These are phyloP conservation scores for Lycodopsis pacificus DNA, from an alignment of 2,797 vertebrate species.

Conservation along the genomic window DNA sequence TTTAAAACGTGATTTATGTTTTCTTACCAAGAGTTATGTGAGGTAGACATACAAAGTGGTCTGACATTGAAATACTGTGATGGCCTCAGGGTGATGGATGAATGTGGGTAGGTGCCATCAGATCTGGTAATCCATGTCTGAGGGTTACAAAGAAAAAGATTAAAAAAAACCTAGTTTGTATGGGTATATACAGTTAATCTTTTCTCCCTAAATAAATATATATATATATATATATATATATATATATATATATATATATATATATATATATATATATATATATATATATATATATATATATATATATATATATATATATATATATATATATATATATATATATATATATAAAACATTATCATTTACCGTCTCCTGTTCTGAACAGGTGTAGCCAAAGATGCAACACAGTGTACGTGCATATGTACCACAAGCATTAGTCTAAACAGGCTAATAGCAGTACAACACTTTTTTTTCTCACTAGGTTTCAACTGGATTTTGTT, in stretches of 20 bases:
- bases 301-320: no score
- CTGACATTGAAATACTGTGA: constrained; percentile 8
- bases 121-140: not conserved
- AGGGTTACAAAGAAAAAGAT: not conserved
- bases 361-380: not conserved
- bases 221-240: no score
- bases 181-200: not conserved
- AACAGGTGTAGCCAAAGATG: constrained; percentile 1
- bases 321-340: no score
- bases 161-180: not conserved
- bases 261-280: no score
- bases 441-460: not conserved
- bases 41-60: constrained; percentile 7
- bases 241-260: no score
- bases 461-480: not conserved
- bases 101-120: not conserved
- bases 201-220: no score
- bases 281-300: no score
- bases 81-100: constrained; percentile 1
- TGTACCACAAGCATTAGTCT: not conserved
- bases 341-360: no score
- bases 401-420: not conserved
- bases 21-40: not conserved
- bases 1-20: not conserved
- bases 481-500: not conserved